A percentile compares a stretch with the other conserved stretches of the same genome.
phyloP scores from a whole-genome alignment of 2,797 vertebrate species.

The Spatula clypeata region DNA sequence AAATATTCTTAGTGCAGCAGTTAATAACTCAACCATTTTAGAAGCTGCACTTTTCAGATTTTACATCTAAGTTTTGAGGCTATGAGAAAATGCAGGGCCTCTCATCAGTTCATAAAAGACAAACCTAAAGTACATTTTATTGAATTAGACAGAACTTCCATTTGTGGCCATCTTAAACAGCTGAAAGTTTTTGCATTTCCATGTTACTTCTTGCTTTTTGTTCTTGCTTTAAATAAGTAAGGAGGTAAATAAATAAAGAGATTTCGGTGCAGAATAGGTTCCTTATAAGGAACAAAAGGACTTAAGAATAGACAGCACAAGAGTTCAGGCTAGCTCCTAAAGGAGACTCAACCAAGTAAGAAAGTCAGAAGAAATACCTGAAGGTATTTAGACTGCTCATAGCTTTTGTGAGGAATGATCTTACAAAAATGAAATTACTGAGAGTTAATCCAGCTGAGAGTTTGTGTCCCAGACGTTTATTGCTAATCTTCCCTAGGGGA shows the following conservation, averaged over 20 bases:
- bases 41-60: neutral
- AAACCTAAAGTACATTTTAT: neutral
- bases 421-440: neutral
- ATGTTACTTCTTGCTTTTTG: neutral
- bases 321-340: neutral
- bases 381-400: neutral
- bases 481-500: neutral
- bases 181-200: neutral
- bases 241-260: neutral
- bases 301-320: neutral
- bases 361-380: neutral
- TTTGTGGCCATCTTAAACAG: neutral
- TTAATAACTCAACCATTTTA: neutral
- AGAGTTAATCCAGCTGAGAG: neutral
- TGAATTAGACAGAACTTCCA: neutral
- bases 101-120: neutral
- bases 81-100: neutral
- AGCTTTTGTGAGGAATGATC: neutral
- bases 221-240: neutral
- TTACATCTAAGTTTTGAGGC: neutral
- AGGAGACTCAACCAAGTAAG: neutral
- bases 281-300: neutral
- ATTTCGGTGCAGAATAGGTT: neutral
- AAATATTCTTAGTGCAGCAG: neutral
- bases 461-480: neutral